Percentiles rank a stretch among this genome's conserved stretches.
Evolutionary conservation across 2,113 vertebrate species (phyloP).

Genomic region (Hucho hucho): DNA sequence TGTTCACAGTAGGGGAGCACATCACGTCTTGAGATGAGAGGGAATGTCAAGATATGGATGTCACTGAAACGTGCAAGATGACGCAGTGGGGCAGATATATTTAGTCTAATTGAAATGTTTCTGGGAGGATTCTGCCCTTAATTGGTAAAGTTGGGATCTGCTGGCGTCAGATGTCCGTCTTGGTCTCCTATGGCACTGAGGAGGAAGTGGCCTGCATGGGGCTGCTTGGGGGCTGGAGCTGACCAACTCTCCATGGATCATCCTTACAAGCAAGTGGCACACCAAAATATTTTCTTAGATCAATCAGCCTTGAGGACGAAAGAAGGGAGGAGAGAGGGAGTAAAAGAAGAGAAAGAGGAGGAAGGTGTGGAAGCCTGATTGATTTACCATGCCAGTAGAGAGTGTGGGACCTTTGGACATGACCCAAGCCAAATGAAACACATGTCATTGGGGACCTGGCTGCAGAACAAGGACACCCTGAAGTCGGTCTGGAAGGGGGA

Average conservation of each 20-base stretch:
- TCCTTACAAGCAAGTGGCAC: conserved; percentile 18
- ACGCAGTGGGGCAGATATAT: neutral
- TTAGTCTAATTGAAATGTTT: neutral
- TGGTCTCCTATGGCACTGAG: neutral
- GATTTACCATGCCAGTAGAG: conserved; percentile 32
- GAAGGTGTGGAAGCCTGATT: conserved; percentile 22
- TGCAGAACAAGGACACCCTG: conserved; percentile 19
- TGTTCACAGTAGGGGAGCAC: conserved; percentile 9
- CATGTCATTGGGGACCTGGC: conserved; percentile 21
- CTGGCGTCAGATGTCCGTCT: neutral
- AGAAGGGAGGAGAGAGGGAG: conserved; percentile 2
- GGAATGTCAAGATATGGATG: conserved; percentile 1
- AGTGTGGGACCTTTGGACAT: conserved; percentile 23
- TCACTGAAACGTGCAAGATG: neutral
- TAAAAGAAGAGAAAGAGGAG: conserved; percentile 1
- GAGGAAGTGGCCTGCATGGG: neutral
- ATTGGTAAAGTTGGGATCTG: conserved; percentile 6
- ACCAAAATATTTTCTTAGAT: conserved; percentile 30
- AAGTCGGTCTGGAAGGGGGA: conserved; percentile 4
- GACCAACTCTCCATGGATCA: conserved; percentile 20
- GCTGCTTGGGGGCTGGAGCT: conserved; percentile 8
- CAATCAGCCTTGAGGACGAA: conserved; percentile 19
- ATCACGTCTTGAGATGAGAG: neutral
- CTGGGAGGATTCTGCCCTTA: neutral
- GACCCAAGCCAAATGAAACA: conserved; percentile 36